These are phyloP conservation scores for Bugulina stolonifera DNA, from an alignment of 2,888 invertebrate species.

Conservation along the genomic window DNA sequence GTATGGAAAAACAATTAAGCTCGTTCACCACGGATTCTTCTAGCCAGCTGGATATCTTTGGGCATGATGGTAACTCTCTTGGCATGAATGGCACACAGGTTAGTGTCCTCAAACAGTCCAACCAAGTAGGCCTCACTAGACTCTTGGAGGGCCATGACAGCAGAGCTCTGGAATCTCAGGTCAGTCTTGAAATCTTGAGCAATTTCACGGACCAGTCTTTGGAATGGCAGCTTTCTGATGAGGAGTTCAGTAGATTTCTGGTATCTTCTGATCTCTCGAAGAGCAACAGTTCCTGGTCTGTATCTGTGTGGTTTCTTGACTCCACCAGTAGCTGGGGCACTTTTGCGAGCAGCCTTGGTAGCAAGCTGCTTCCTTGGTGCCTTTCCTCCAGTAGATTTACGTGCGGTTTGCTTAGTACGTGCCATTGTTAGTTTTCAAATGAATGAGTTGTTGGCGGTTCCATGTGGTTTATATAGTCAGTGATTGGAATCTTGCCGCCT, in stretches of 20 bases:
- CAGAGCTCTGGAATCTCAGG: constrained; percentile 88
- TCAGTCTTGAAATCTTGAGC: constrained; percentile 96
- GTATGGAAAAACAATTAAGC: constrained; percentile 42
- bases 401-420: constrained; percentile 94
- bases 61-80: constrained; percentile 94
- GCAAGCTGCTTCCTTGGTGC: constrained; percentile 74
- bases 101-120: constrained; percentile 89
- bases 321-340: constrained; percentile 87
- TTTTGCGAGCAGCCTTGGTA: constrained; percentile 90
- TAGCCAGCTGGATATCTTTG: constrained; percentile 86
- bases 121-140: constrained; percentile 79
- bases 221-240: constrained; percentile 91
- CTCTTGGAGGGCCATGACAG: constrained; percentile 78
- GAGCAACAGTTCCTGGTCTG: constrained; percentile 89
- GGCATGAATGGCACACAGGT: constrained; percentile 89
- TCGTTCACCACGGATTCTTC: constrained; percentile 88
- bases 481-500: too few species aligned
- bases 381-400: constrained; percentile 87
- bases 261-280: constrained; percentile 93
- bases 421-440: constrained; percentile 62
- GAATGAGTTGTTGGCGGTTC: too few species aligned
- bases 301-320: constrained; percentile 96
- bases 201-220: constrained; percentile 90
- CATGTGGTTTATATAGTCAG: too few species aligned
- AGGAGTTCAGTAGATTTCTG: constrained; percentile 92